Percentiles rank a stretch among this genome's conserved stretches.
Evolutionary conservation across 2,888 invertebrate species (phyloP).

Genomic region (Oxyteleia sp.): DNA sequence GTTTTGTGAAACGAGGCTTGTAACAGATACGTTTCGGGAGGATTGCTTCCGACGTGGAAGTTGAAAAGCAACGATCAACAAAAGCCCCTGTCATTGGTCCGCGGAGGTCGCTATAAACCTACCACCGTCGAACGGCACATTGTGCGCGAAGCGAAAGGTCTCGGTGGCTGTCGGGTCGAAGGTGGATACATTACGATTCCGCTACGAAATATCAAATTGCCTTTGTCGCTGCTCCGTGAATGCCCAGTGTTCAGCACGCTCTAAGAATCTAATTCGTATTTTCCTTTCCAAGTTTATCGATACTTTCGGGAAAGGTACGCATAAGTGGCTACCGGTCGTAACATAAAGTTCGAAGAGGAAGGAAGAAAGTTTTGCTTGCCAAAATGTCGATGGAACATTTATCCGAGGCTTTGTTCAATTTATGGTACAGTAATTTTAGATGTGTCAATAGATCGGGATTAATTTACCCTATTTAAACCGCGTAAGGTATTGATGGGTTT

Average conservation of each 20-base stretch:
- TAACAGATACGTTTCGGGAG: conserved; percentile 78
- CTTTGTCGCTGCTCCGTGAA: conserved; percentile 77
- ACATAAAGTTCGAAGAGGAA: neutral
- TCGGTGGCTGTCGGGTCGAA: conserved; percentile 73
- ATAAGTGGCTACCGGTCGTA: neutral
- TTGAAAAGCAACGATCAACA: conserved; percentile 78
- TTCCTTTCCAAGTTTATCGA: conserved; percentile 49
- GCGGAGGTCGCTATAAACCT: conserved; percentile 58
- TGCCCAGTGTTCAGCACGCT: conserved; percentile 72
- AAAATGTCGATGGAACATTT: neutral
- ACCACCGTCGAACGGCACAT: conserved; percentile 70
- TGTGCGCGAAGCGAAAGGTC: conserved; percentile 76
- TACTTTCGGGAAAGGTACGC: conserved; percentile 24
- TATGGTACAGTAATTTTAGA: too few species aligned
- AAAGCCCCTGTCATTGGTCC: conserved; percentile 79
- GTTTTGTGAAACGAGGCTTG: conserved; percentile 63
- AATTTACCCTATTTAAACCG: too few species aligned
- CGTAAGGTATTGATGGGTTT: too few species aligned
- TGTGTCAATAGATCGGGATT: too few species aligned
- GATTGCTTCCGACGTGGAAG: conserved; percentile 74
- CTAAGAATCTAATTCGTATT: conserved; percentile 79
- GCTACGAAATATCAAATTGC: conserved; percentile 82
- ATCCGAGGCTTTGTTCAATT: neutral
- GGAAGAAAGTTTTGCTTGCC: neutral
- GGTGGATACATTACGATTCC: conserved; percentile 75